Evolutionary conservation across 1,140 invertebrate genomes (phyloP), one percentile per base, ranked within the genome.

Genomic region (Drosophila jambulina): DNA sequence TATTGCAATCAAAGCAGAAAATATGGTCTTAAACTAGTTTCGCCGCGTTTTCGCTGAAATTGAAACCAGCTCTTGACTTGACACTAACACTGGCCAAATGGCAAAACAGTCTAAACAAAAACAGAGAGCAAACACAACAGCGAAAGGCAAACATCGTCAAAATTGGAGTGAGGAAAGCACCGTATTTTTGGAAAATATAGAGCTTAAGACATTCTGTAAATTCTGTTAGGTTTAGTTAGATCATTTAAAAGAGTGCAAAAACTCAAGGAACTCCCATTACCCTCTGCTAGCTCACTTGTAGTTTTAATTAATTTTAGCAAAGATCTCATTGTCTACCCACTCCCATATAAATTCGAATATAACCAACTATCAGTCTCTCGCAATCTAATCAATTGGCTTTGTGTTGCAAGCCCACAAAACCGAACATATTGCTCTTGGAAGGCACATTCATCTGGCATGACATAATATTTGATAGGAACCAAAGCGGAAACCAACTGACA

Each of bases 1-100:
- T 84, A 82, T 79, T 90, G 85, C 85, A 85, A 85, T 79, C 83
- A 82, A 69, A 82, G 85, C 85, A 74, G 81, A 90, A 90, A 90
- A 90, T 90, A 90, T 90, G 85, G 85, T 85, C 86, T 90, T 90
- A 90, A 90, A 90, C 85, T 90, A 90, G 85, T 90, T 90, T 90
- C 75, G 78, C 74, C 68, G 68, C 72, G 59, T 70, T 87, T 82
- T 69, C 62, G 48, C 69, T 77, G 63, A 70, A 70, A 70, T 54
- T 70, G 69, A 59, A 46, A 49, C 49, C 51, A 23, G 34, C 69
- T 56, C 51, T 42, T 40, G 69, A 23, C 69, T 29, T 48, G 43
- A 43, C 62, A 62, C 74, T 53, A 76, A 67, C 51, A 19, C 53
- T 58, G 46, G 13, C 42, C 51, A 75, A 75, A 75, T 56, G 68